Evolutionary conservation across 1,140 invertebrate genomes (phyloP), one percentile per base, ranked within the genome.

Genomic region (Drosophila neocordata): DNA sequence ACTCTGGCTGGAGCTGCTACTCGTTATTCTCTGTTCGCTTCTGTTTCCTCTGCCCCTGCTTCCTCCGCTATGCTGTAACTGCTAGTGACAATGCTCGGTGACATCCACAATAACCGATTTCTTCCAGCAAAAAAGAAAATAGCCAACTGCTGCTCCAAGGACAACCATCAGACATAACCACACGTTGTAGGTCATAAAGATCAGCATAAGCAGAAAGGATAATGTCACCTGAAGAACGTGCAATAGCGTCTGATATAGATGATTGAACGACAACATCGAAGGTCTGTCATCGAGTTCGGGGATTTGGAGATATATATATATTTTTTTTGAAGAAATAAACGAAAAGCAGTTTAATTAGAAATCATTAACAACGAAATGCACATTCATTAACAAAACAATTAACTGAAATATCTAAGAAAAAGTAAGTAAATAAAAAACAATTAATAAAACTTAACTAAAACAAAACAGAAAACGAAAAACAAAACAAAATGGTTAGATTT

Each of bases 111-210:
- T 95, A 8, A 96, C 94, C 1, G 95, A 95, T 92, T 97, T 97
- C 90, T 96, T 96, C 97, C 97, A 98, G 24, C 97, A 97, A 91
- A 99, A 99, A 31, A 97, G 92, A 92, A 99, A 98, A 92, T 98
- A 99, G 1, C 98, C 98, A 9, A 96, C 92, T 0, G 95, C 97
- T 12, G 97, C 95, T 2, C 98, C 98, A 5, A 98, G 85, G 0
- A 98, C 95, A n/a, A 99, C 95, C 4, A 96, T 96, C 20, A 97
- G 72, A 89, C 98, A 98, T 15, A 99, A 93, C 96, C 97, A 99
- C 15, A 97, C 95, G 91, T 99, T 99, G 94, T 98, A 99, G 0
- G 98, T 99, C 98, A 99, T 99, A 92, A 99, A 99, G 65, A 99
- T 96, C 92, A 99, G 92, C 98, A 99, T 99, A 15, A 99, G 94